Evolutionary conservation across 2,113 vertebrate genomes (phyloP), one percentile per base, ranked within the genome.

Genomic region (Pachypanchax playfairii): DNA sequence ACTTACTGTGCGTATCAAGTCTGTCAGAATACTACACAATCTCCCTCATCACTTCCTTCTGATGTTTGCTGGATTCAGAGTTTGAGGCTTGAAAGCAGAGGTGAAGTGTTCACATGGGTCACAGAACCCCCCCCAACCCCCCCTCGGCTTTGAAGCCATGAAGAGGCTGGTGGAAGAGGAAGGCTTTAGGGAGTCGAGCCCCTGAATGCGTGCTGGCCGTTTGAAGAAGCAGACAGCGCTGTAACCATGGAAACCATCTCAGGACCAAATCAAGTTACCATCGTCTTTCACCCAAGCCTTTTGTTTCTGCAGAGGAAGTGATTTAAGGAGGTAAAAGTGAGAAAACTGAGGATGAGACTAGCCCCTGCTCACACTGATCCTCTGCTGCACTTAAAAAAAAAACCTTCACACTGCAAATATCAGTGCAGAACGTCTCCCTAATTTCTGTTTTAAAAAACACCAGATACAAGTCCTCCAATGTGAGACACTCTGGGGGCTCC

Each of bases 221-320:
- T 81, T 81, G 43, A 74, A 73, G 61, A 44, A 55, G 52, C 46
- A 77, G 46, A 72, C 26, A 39, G 70, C 72, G 61, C 65, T 69
- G 87, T 89, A 87, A 77, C 88, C 89, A 90, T 89, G 84, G 83
- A 71, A 89, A 90, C 89, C 83, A 77, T 82, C 74, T 73, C 31
- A 74, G 73, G 73, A 80, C 75, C 72, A 66, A 76, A 79, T 85
- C 46, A 48, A 81, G 75, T 74, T 73, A 72, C 73, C 14, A 29
- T 77, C 70, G 65, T n/a, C n/a, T n/a, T n/a, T n/a, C n/a, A n/a
- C n/a, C n/a, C n/a, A 80, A 60, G 59, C 79, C 56, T 80, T 85
- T 80, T 82, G 78, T 81, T 79, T 88, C 79, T 77, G 51, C 62
- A 50, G 75, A 88, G 73, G 59, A 82, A 79, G 66, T 80, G 73